These are phyloP conservation scores for Mythimna impura DNA, from an alignment of 2,888 invertebrate genomes.

Conservation along the genomic window DNA sequence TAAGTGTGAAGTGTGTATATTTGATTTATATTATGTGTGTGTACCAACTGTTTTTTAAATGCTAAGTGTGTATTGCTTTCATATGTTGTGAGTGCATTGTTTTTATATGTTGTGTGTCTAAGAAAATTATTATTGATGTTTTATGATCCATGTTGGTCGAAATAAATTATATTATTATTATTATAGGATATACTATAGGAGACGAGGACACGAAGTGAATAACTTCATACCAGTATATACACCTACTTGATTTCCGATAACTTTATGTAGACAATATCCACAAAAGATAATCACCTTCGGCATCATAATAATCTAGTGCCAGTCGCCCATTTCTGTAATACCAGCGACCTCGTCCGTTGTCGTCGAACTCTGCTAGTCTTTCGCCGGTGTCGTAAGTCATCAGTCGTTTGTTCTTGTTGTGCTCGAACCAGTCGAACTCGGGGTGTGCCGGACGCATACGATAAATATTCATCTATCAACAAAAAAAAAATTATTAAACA, in stretches of 20 bases:
- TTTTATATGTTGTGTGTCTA: no score
- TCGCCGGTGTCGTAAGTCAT: constrained; percentile 83
- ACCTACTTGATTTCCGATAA: neutral
- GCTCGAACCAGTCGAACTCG: constrained; percentile 86
- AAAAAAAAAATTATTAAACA: neutral
- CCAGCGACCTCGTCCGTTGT: constrained; percentile 82
- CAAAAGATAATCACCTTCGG: constrained; percentile 77
- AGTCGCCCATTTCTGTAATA: constrained; percentile 82
- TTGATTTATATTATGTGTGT: no score
- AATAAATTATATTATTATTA: no score
- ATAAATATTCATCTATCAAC: constrained; percentile 83
- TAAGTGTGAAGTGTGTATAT: no score
- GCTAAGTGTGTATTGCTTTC: no score
- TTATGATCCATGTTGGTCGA: no score
- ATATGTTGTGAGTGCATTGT: no score
- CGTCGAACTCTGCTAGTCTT: constrained; percentile 82
- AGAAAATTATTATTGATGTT: no score
- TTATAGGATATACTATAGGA: no score
- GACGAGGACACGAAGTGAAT: neutral
- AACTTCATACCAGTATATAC: neutral
- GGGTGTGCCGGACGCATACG: constrained; percentile 86
- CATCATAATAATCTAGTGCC: constrained; percentile 85
- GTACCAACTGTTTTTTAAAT: no score
- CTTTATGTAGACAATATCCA: neutral
- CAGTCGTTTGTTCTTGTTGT: constrained; percentile 79